These are phyloP conservation scores for Neosalanx taihuensis DNA, from an alignment of 2,797 vertebrate species.

Conservation along the genomic window DNA sequence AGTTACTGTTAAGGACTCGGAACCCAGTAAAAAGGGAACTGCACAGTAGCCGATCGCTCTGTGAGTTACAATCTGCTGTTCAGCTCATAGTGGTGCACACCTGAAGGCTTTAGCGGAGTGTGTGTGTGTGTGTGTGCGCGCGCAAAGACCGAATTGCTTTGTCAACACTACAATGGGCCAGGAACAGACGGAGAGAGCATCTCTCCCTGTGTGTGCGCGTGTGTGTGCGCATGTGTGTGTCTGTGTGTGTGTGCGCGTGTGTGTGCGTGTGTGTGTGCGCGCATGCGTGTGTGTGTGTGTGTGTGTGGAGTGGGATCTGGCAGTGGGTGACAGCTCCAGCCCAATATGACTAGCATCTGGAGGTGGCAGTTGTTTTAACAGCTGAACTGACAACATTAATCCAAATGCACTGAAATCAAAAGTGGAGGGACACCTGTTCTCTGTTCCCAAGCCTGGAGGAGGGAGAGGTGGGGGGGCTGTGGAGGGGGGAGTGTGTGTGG, in stretches of 20 bases:
- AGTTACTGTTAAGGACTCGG: neutral
- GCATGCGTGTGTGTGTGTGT: slow-evolving; percentile 49
- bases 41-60: neutral
- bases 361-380: slow-evolving; percentile 99
- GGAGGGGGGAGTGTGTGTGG: neutral
- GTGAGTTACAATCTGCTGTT: neutral
- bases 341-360: slow-evolving; percentile 99
- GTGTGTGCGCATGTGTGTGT: slow-evolving; percentile 42
- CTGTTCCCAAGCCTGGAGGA: slow-evolving; percentile 85
- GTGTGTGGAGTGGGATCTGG: slow-evolving; percentile 74
- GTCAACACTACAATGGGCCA: slow-evolving; percentile 61
- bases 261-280: slow-evolving; percentile 38
- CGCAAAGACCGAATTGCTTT: slow-evolving; percentile 63
- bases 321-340: slow-evolving; percentile 94
- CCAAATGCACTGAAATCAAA: slow-evolving; percentile 99
- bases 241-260: slow-evolving; percentile 29
- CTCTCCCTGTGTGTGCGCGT: slow-evolving; percentile 12
- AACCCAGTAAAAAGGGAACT: neutral
- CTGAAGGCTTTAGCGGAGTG: neutral
- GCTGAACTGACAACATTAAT: slow-evolving; percentile 99
- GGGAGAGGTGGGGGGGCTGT: slow-evolving; percentile 38
- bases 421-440: slow-evolving; percentile 98
- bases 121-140: slow-evolving; percentile 24
- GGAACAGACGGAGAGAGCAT: slow-evolving; percentile 23
- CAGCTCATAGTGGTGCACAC: neutral